Percentiles rank a stretch among this genome's conserved stretches.
phyloP scores from a whole-genome alignment of 2,113 vertebrate genomes.

The Lophura nycthemera region DNA sequence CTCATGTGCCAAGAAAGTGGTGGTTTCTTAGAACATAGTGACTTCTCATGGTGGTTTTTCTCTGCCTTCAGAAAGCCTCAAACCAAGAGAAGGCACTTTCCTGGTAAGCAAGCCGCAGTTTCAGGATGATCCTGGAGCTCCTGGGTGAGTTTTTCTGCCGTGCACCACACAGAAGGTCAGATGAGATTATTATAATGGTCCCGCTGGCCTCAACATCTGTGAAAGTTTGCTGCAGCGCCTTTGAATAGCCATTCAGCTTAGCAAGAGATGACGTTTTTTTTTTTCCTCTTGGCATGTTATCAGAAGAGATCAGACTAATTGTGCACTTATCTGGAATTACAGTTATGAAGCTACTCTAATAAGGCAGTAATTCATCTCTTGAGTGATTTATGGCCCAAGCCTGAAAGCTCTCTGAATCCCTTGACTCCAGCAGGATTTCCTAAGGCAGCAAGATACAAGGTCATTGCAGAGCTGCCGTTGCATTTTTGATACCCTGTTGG shows the following conservation, averaged over 20 bases:
- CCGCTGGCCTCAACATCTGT: neutral
- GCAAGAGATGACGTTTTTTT: neutral
- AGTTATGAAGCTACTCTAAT: slow-evolving; percentile 59
- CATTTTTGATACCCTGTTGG: neutral
- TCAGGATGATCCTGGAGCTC: neutral
- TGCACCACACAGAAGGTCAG: neutral
- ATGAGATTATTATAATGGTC: neutral
- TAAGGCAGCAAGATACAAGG: neutral
- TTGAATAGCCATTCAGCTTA: neutral
- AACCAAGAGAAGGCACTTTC: neutral
- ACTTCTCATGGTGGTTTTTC: neutral
- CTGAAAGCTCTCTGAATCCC: slow-evolving; percentile 30
- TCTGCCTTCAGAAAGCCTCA: neutral
- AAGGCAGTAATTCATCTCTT: slow-evolving; percentile 55
- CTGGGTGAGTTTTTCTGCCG: neutral
- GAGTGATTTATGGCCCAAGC: slow-evolving; percentile 39
- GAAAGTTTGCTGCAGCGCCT: slow-evolving; percentile 3
- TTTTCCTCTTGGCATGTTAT: slow-evolving; percentile 7
- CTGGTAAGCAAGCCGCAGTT: neutral
- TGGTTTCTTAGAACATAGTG: neutral
- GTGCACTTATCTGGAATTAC: slow-evolving; percentile 57
- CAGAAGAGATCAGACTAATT: slow-evolving; percentile 54
- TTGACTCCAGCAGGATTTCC: slow-evolving; percentile 3
- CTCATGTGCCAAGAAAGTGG: rapidly evolving
- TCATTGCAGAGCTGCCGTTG: neutral